phyloP scores from a whole-genome alignment of 1,140 invertebrate genomes.

The Heliothis subflexa region DNA sequence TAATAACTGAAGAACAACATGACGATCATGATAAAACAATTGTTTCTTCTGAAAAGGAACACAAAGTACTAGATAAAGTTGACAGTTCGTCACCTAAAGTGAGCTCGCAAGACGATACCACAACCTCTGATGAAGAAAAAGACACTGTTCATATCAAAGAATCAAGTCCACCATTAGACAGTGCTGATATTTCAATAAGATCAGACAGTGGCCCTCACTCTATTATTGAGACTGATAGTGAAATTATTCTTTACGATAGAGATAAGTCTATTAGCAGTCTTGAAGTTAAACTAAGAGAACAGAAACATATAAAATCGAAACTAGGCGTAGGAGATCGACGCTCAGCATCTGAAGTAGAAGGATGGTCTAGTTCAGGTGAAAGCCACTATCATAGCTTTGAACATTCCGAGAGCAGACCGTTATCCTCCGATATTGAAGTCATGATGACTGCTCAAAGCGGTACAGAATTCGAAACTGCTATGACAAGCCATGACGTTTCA shows the following conservation, averaged over 20 bases:
- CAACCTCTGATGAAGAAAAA: conserved; percentile 80
- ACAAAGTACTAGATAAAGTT: conserved; percentile 69
- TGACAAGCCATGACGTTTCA: conserved; percentile 92
- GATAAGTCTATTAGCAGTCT: conserved; percentile 82
- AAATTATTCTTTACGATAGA: conserved; percentile 77
- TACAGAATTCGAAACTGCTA: conserved; percentile 96
- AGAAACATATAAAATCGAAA: conserved; percentile 86
- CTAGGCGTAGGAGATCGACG: conserved; percentile 87
- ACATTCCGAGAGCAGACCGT: conserved; percentile 93
- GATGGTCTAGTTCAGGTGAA: conserved; percentile 95
- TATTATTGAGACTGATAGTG: conserved; percentile 84
- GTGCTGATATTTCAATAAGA: conserved; percentile 79
- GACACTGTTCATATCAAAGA: conserved; percentile 81
- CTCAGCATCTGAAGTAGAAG: conserved; percentile 90
- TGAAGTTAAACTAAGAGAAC: conserved; percentile 81
- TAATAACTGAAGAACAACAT: conserved; percentile 82
- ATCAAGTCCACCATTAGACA: conserved; percentile 76
- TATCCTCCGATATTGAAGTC: conserved; percentile 95
- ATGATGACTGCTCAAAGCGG: conserved; percentile 88
- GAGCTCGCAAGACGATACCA: conserved; percentile 79
- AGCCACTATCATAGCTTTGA: conserved; percentile 96
- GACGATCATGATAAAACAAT: conserved; percentile 74
- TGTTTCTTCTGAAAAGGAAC: conserved; percentile 58
- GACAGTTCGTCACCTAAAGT: conserved; percentile 77
- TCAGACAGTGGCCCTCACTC: conserved; percentile 85